Evolutionary conservation across 2,113 vertebrate genomes (phyloP).

Genomic region (Microcebus murinus): DNA sequence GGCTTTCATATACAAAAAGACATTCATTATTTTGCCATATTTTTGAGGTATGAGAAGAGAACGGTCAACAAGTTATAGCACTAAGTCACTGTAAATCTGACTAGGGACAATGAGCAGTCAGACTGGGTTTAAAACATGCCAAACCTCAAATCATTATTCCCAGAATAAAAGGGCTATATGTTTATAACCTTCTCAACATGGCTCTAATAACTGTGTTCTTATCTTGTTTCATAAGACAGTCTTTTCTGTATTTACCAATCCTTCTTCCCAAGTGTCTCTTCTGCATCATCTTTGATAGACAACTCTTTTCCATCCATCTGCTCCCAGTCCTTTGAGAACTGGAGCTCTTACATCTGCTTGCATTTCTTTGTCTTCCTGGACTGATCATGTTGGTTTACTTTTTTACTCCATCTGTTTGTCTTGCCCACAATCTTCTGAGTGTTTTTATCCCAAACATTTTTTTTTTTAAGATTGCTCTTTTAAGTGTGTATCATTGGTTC

Average conservation of each 20-base stretch:
- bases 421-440: not conserved
- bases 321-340: not conserved
- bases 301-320: not conserved
- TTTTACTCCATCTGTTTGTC: not conserved
- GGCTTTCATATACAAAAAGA: not conserved
- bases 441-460: not conserved
- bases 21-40: not conserved
- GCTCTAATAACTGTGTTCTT: not conserved
- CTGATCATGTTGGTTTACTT: not conserved
- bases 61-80: not conserved
- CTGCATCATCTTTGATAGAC: not conserved
- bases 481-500: not conserved
- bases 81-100: not conserved
- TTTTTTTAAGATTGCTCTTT: not conserved
- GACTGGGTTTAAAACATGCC: not conserved
- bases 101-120: not conserved
- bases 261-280: not conserved
- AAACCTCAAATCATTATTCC: not conserved
- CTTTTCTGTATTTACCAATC: not conserved
- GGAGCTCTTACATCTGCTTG: not conserved
- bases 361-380: conserved; percentile 27
- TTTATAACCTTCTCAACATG: not conserved
- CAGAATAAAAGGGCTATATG: not conserved
- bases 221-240: not conserved
- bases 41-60: not conserved